phyloP scores from a whole-genome alignment of 2,888 invertebrate genomes.

The Anagyrus pseudococci region DNA sequence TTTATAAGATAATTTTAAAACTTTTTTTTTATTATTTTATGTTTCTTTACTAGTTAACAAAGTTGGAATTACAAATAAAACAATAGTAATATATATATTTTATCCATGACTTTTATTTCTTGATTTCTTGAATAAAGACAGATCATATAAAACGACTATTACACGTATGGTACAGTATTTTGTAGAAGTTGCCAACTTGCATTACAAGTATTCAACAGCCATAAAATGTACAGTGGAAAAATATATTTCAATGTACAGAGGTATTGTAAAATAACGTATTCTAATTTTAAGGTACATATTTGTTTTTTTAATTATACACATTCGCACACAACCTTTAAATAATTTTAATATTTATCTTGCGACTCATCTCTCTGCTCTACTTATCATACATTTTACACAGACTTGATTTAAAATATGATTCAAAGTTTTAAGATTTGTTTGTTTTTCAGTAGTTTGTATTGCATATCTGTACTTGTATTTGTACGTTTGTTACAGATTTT shows the following conservation, averaged over 20 bases:
- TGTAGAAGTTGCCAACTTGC: conserved; percentile 17
- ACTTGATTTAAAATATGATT: not conserved
- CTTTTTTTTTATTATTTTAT: no score
- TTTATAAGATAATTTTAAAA: no score
- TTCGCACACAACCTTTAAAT: conserved; percentile 30
- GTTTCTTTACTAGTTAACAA: no score
- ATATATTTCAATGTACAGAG: conserved; percentile 46
- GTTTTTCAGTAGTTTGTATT: conserved; percentile 2
- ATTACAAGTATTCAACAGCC: conserved; percentile 34
- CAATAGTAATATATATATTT: not conserved
- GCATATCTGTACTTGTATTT: conserved; percentile 39
- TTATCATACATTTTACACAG: conserved; percentile 11
- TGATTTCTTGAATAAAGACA: conserved; percentile 25
- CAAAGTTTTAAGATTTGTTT: conserved; percentile 20
- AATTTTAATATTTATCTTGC: conserved; percentile 20
- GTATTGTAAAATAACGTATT: conserved; percentile 35
- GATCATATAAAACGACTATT: conserved; percentile 10
- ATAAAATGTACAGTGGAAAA: conserved; percentile 51
- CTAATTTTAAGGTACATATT: conserved; percentile 20
- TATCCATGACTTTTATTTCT: conserved; percentile 23
- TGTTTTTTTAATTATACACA: conserved; percentile 33
- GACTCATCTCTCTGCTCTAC: conserved; percentile 17
- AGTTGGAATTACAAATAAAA: not conserved
- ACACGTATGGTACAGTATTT: conserved; percentile 25
- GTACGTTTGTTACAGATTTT: conserved; percentile 41